Base-by-base conservation (phyloP, 64 coral and sea anemone genomes). In the Acropora yongei region DNA sequence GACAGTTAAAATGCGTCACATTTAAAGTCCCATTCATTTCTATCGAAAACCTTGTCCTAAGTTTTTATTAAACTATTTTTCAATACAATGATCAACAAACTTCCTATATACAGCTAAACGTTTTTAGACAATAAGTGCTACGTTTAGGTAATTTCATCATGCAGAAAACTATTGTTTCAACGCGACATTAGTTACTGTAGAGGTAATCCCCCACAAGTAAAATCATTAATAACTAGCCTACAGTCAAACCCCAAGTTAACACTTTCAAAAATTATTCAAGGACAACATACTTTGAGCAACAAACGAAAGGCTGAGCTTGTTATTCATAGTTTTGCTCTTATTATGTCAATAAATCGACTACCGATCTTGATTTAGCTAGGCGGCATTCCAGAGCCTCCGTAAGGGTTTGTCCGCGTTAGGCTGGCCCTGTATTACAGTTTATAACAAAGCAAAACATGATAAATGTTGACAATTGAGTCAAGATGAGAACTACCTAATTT, bases 381-480 rank as follows among this genome's bases (percentile, higher is more conserved):
- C 19, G 67, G 67, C 67, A 69, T 69, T 69, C 67, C 67, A 69
- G 67, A 69, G 67, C 67, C 67, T 69, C 67, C 8, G 67, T 69
- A 69, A 69, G 67, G 67, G 5, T 69, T 69, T 69, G 67, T 69
- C 67, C 67, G 67, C 67, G 67, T 69, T 69, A 69, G 67, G 67
- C 17, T 69, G 67, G 19, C 67, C 67, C 67, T 69, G 17, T 69
- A 9, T 55, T 1, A 55, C 50, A 55, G 50, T 55, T 55, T 0
- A 1, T 55, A 55, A 55, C 50, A 55, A 9, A 69, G 67, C 67
- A 69, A 69, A 69, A 4, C 67, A 20, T 69, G 67, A 69, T 69
- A 69, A 69, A 69, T 69, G 67, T 69, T 69, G 67, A 69, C 67
- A 69, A 69, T 69, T 69, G 67, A 69, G 67, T 69, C 67, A 69